Conservation (phyloP, 2,888 invertebrate genomes). For the Gibbula magus region DNA sequence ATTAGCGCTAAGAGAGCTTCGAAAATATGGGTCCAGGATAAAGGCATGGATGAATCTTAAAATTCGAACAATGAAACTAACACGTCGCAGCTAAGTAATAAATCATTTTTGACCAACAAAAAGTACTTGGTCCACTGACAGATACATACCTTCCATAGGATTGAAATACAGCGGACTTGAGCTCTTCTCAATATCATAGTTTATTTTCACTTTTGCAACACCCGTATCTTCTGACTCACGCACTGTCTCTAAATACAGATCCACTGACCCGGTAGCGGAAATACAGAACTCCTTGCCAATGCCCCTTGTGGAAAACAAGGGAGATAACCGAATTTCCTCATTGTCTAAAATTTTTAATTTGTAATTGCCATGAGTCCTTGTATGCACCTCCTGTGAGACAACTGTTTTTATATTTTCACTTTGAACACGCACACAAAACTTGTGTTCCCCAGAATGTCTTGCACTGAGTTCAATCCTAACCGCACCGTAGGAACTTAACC, state of each 20-base stretch:
- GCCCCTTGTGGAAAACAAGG: conserved; percentile 42
- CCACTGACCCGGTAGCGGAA: conserved; percentile 40
- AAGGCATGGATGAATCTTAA: too few species aligned
- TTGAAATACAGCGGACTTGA: conserved; percentile 31
- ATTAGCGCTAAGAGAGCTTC: too few species aligned
- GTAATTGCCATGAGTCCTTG: conserved; percentile 34
- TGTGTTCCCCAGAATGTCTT: conserved; percentile 37
- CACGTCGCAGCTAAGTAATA: too few species aligned
- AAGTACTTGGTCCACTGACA: too few species aligned
- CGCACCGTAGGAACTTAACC: conserved; percentile 56
- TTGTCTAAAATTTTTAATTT: conserved; percentile 17
- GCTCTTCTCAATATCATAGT: conserved; percentile 48
- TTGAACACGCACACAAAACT: conserved; percentile 49
- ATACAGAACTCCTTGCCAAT: conserved; percentile 53
- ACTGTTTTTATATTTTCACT: conserved; percentile 46
- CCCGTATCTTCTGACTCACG: conserved; percentile 42
- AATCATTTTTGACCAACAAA: too few species aligned
- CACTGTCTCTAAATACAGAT: conserved; percentile 58
- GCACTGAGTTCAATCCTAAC: conserved; percentile 53
- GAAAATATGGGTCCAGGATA: too few species aligned
- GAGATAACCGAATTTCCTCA: conserved; percentile 16
- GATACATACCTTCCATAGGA: conserved; percentile 54
- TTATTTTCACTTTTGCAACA: conserved; percentile 47
- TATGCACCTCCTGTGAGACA: conserved; percentile 51
- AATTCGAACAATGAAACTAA: too few species aligned